Evolutionary conservation across 1,140 invertebrate species (phyloP).

Genomic region (Musca vetustissima): DNA sequence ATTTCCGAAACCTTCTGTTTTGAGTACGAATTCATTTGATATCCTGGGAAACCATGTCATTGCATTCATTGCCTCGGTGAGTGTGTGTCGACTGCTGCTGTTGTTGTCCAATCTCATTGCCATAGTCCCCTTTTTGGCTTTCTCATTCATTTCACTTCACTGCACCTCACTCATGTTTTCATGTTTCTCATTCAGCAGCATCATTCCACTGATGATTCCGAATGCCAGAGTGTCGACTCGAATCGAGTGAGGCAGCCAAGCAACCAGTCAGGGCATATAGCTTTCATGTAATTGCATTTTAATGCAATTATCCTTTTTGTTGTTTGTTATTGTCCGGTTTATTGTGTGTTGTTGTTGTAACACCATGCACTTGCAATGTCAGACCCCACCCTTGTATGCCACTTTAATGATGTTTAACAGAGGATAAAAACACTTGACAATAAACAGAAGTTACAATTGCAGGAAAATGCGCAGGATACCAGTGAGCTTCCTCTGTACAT

Average conservation of each 20-base stretch:
- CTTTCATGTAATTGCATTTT: slow-evolving; percentile 50
- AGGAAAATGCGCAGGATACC: too few relatives aligned
- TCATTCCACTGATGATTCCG: background rate
- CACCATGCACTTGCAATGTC: background rate
- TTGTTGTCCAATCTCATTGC: too few relatives aligned
- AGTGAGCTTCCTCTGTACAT: too few relatives aligned
- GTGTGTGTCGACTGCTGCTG: too few relatives aligned
- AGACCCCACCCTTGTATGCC: background rate
- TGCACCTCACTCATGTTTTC: background rate
- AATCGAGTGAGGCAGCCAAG: too few relatives aligned
- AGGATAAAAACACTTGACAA: slow-evolving; percentile 36
- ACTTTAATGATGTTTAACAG: slow-evolving; percentile 11
- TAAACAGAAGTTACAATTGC: slow-evolving; percentile 37
- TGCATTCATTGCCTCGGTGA: background rate
- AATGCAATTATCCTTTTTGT: slow-evolving; percentile 50
- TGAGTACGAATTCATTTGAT: slow-evolving; percentile 3
- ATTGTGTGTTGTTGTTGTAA: background rate
- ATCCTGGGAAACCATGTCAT: slow-evolving; percentile 18
- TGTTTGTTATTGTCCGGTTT: slow-evolving; percentile 9
- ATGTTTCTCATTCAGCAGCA: slow-evolving; percentile 14
- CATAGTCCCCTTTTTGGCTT: background rate
- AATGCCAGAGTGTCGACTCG: background rate
- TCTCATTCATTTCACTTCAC: background rate
- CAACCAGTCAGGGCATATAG: too few relatives aligned
- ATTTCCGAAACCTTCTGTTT: too few relatives aligned